Evolutionary conservation across 2,113 vertebrate genomes (phyloP).

Genomic region (Crypturellus undulatus): DNA sequence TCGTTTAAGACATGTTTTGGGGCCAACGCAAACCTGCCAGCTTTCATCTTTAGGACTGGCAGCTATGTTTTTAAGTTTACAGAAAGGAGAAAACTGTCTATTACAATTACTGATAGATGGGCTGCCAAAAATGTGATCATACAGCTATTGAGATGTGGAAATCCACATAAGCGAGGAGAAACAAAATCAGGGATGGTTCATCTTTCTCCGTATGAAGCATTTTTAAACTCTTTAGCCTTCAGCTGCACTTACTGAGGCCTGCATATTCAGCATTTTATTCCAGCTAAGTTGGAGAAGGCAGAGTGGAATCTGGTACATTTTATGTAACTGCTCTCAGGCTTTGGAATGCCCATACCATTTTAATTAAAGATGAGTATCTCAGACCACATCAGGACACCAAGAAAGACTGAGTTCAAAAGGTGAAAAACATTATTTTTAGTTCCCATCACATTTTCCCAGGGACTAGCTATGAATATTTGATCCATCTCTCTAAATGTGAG

Average conservation of each 20-base stretch:
- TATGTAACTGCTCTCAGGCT: neutral
- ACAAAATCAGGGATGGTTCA: neutral
- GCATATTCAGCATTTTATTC: neutral
- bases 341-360: neutral
- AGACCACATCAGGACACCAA: neutral
- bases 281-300: neutral
- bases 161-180: conserved; percentile 19
- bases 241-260: neutral
- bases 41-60: conserved; percentile 57
- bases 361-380: neutral
- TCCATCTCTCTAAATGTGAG: neutral
- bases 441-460: neutral
- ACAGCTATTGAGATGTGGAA: neutral
- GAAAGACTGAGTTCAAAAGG: neutral
- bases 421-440: neutral
- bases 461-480: neutral
- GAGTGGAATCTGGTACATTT: neutral
- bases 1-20: neutral
- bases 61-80: conserved; percentile 46
- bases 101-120: neutral
- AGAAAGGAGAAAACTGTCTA: conserved; percentile 45
- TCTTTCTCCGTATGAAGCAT: neutral
- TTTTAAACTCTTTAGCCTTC: neutral
- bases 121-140: conserved; percentile 18
- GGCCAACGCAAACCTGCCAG: conserved; percentile 56